Conservation (phyloP, 2,888 invertebrate genomes). For the Nomada lathburiana region DNA sequence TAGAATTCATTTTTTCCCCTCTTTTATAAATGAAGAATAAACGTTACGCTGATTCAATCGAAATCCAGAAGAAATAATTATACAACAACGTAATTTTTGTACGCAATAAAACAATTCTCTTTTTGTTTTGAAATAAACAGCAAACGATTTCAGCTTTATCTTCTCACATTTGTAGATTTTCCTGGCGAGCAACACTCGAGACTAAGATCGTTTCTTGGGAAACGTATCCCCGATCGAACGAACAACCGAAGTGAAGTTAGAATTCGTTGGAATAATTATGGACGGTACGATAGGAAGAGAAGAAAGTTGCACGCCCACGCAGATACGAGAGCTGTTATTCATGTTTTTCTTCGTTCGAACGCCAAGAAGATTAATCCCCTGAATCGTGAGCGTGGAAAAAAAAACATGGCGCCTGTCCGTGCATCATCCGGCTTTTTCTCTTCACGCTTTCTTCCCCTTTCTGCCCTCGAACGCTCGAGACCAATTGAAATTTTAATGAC, state of each 20-base stretch:
- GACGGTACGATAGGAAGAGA: constrained; percentile 2
- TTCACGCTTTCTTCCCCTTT: neutral
- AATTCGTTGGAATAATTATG: constrained; percentile 21
- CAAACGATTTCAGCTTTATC: too few relatives aligned
- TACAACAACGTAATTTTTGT: too few relatives aligned
- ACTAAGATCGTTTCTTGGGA: neutral
- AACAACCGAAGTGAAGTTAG: neutral
- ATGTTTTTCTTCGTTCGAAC: constrained; percentile 28
- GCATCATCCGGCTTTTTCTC: neutral
- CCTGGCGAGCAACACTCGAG: neutral
- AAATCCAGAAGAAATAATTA: too few relatives aligned
- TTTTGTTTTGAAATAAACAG: too few relatives aligned
- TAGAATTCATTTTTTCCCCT: too few relatives aligned
- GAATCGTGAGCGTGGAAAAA: constrained; percentile 5
- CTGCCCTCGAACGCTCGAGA: constrained; percentile 16
- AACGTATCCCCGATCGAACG: neutral
- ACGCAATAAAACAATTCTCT: too few relatives aligned
- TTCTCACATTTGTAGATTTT: too few relatives aligned
- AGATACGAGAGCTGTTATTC: constrained; percentile 3
- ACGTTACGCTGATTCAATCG: too few relatives aligned
- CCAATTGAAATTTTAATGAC: constrained; percentile 69
- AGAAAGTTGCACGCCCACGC: constrained; percentile 25
- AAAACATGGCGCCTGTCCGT: constrained; percentile 30
- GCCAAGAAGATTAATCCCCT: constrained; percentile 43
- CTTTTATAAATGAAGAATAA: too few relatives aligned